Evolutionary conservation across 2,888 invertebrate genomes (phyloP).

Genomic region (Archips crataeganus): DNA sequence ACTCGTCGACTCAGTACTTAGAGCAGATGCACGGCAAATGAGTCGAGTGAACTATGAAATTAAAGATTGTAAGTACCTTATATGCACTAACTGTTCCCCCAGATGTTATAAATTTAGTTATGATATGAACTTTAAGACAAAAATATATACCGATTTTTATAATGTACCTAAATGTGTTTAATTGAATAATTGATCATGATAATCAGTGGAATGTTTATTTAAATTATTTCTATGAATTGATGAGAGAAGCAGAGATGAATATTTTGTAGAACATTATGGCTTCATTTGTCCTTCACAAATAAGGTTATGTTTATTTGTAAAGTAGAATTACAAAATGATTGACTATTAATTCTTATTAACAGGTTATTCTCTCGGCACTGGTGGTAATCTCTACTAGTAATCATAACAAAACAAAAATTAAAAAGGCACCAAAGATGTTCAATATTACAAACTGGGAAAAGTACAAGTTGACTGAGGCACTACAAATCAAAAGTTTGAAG

Average conservation of each 20-base stretch:
- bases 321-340: background rate
- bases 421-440: constrained; percentile 11
- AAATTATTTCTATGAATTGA: too few species aligned
- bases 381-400: background rate
- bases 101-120: background rate
- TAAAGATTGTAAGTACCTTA: constrained; percentile 3
- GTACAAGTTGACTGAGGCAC: constrained; percentile 48
- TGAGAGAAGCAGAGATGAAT: too few species aligned
- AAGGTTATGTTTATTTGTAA: too few species aligned
- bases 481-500: constrained; percentile 44
- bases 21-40: background rate
- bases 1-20: background rate
- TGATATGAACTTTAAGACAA: background rate
- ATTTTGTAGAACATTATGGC: background rate
- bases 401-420: background rate
- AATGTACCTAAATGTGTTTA: too few species aligned
- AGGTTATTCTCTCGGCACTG: background rate
- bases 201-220: too few species aligned
- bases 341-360: background rate
- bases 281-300: background rate
- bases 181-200: too few species aligned
- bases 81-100: background rate
- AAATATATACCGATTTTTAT: too few species aligned
- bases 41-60: constrained; percentile 1
- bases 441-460: constrained; percentile 51